Evolutionary conservation across 2,797 vertebrate species (phyloP).

Genomic region (Thalassophryne amazonica): DNA sequence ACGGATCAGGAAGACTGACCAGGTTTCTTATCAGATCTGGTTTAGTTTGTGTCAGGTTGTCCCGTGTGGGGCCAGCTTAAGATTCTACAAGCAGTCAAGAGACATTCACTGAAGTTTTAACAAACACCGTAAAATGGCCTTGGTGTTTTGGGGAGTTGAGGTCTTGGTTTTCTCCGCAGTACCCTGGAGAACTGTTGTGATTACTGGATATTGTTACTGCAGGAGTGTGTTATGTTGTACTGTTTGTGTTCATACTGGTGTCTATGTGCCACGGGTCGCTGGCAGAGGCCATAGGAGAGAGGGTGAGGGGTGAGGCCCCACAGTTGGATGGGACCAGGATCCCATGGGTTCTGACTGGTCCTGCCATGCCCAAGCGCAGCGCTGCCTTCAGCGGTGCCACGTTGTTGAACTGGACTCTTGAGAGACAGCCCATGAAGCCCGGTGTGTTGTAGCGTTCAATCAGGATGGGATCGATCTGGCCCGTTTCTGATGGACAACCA

Average conservation of each 20-base stretch:
- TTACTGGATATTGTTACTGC: no score
- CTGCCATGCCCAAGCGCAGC: conserved; percentile 78
- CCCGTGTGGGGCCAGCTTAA: no score
- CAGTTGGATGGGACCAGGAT: conserved; percentile 96
- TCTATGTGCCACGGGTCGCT: conserved; percentile 93
- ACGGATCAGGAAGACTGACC: no score
- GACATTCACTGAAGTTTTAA: no score
- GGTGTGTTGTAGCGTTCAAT: conserved; percentile 95
- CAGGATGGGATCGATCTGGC: conserved; percentile 89
- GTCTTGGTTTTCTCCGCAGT: no score
- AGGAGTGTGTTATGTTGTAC: no score
- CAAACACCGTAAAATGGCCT: no score
- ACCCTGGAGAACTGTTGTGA: no score
- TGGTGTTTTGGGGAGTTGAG: no score
- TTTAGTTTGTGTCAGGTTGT: no score
- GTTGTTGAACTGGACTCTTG: conserved; percentile 90
- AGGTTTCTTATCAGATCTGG: no score
- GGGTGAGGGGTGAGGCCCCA: conserved; percentile 91
- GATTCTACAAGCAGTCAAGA: no score
- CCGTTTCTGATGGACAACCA: conserved; percentile 81
- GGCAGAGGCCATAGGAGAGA: conserved; percentile 87
- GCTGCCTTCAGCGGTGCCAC: conserved; percentile 92
- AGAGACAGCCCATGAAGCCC: conserved; percentile 93
- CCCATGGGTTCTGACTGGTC: conserved; percentile 86
- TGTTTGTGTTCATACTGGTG: conserved; percentile 76